These are phyloP conservation scores for Pollicipes pollicipes DNA, from an alignment of 1,140 invertebrate genomes.

Conservation along the genomic window DNA sequence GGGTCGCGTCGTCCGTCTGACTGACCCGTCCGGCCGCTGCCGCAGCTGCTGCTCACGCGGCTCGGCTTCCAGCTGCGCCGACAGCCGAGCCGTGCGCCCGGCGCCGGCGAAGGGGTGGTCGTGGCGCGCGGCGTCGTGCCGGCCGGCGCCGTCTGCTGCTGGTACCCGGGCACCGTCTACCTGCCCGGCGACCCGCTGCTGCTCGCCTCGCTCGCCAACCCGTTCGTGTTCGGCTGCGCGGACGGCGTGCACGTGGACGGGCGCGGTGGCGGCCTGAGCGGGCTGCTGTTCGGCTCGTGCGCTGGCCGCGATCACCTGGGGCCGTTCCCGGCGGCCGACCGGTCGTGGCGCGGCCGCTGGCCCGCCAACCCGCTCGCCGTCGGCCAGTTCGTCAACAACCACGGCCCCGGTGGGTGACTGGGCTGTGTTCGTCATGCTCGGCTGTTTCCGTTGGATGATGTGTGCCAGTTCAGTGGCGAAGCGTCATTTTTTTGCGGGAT, in stretches of 20 bases:
- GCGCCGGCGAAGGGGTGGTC: background rate
- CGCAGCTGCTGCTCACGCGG: background rate
- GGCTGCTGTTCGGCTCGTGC: conserved; percentile 26
- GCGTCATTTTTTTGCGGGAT: too few relatives aligned
- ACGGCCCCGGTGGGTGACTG: conserved; percentile 20
- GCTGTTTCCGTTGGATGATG: too few relatives aligned
- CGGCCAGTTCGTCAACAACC: conserved; percentile 34
- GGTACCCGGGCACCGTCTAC: conserved; percentile 30
- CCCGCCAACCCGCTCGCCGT: conserved; percentile 30
- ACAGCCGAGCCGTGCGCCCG: background rate
- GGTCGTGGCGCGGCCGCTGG: conserved; percentile 27
- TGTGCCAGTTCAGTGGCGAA: too few relatives aligned
- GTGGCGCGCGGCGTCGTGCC: conserved; percentile 21
- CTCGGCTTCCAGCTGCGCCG: background rate
- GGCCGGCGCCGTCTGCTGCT: conserved; percentile 21
- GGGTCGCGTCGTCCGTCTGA: too few relatives aligned
- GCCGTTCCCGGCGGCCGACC: conserved; percentile 26
- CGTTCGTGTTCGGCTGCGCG: conserved; percentile 31
- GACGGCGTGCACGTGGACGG: conserved; percentile 32
- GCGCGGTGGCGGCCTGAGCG: conserved; percentile 26
- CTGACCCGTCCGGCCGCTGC: too few relatives aligned
- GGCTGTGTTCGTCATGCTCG: too few relatives aligned
- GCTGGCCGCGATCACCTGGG: conserved; percentile 26
- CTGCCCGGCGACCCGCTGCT: conserved; percentile 29
- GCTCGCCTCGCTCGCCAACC: conserved; percentile 30